A percentile compares a stretch with the other conserved stretches of the same genome.
phyloP scores from a whole-genome alignment of 2,113 vertebrate species.

The Zapornia atra region DNA sequence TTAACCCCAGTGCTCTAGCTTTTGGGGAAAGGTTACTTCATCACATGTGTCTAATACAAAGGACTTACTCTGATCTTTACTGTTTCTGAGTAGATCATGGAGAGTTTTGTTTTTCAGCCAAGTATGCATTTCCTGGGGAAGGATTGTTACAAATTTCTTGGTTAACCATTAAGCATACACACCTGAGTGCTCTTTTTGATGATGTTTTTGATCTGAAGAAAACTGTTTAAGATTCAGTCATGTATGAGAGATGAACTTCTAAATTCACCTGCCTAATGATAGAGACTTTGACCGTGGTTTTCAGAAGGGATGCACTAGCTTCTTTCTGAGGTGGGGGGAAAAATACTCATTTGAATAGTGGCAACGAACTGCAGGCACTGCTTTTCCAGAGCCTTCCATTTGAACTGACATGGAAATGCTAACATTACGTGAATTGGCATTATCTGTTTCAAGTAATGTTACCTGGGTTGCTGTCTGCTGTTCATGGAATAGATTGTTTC shows the following conservation, averaged over 20 bases:
- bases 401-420: neutral
- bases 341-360: neutral
- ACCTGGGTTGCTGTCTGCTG: neutral
- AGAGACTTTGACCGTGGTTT: neutral
- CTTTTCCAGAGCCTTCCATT: neutral
- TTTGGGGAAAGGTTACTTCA: neutral
- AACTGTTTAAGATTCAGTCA: fast-evolving
- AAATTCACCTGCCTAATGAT: neutral
- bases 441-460: neutral
- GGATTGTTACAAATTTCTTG: neutral
- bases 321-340: neutral
- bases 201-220: neutral
- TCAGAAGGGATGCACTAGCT: neutral
- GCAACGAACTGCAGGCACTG: neutral
- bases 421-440: neutral
- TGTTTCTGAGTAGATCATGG: neutral
- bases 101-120: neutral
- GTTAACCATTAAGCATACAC: neutral
- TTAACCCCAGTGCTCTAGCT: neutral
- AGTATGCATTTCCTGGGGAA: neutral
- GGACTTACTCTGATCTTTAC: neutral
- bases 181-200: neutral
- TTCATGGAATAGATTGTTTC: neutral
- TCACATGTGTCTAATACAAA: neutral
- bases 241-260: neutral